Conservation (phyloP, 2,888 invertebrate genomes). For the Pemphredon lugubris region DNA sequence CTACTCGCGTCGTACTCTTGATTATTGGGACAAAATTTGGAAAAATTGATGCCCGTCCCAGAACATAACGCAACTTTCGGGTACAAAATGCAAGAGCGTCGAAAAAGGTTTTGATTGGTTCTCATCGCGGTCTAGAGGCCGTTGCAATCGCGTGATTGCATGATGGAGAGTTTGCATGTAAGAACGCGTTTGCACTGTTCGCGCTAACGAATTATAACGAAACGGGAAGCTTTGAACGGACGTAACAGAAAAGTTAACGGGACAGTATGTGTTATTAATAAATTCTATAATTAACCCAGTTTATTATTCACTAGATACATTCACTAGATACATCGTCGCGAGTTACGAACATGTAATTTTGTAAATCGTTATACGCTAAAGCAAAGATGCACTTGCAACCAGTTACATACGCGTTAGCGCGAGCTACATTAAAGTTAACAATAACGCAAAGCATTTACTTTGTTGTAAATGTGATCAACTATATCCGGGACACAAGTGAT, state of each 20-base stretch:
- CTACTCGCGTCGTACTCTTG: background rate
- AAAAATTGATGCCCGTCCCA: background rate
- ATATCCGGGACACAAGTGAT: background rate
- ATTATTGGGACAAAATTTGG: background rate
- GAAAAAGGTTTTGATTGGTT: background rate
- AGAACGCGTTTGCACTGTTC: background rate
- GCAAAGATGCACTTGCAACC: no score
- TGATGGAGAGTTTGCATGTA: slow-evolving; percentile 29
- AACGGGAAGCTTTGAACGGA: background rate
- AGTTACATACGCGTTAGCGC: no score
- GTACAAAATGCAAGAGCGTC: background rate
- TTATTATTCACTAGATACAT: no score
- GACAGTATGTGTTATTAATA: no score
- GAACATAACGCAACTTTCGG: background rate
- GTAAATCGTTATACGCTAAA: no score
- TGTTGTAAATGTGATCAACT: background rate
- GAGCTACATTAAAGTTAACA: no score
- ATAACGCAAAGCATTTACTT: background rate
- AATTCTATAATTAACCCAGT: no score
- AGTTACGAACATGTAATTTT: no score
- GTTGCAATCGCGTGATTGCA: background rate
- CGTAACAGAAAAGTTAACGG: background rate
- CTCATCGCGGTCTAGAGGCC: background rate
- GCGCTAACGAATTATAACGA: background rate
- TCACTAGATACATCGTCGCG: no score